phyloP scores from a whole-genome alignment of 2,113 vertebrate species.

The Urocynchramus pylzowi region DNA sequence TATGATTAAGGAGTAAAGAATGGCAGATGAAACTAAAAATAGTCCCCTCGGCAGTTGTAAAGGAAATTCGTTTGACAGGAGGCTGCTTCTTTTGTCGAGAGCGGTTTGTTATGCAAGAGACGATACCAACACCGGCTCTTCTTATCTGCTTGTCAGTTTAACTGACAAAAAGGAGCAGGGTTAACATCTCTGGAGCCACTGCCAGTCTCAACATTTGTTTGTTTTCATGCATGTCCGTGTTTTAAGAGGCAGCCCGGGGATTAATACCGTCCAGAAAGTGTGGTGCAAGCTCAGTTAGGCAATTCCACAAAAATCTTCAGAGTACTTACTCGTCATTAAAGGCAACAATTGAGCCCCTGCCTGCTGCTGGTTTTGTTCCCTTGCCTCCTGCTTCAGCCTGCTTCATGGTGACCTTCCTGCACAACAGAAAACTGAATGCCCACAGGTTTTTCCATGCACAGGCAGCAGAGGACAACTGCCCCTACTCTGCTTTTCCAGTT shows the following conservation, averaged over 20 bases:
- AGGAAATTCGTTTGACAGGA: slow-evolving; percentile 73
- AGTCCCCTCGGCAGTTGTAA: slow-evolving; percentile 56
- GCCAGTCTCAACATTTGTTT: slow-evolving; percentile 28
- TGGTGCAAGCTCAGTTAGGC: slow-evolving; percentile 22
- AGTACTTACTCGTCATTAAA: neutral
- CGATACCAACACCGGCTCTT: slow-evolving; percentile 55
- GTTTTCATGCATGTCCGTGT: slow-evolving; percentile 8
- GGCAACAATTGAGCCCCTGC: neutral
- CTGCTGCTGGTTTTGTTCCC: neutral
- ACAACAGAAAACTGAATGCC: neutral
- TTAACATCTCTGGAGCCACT: slow-evolving; percentile 44
- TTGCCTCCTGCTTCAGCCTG: neutral
- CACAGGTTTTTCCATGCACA: neutral
- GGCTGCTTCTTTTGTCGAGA: slow-evolving; percentile 66
- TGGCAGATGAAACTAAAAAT: slow-evolving; percentile 64
- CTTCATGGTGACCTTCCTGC: neutral
- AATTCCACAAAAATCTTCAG: neutral
- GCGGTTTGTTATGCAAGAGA: slow-evolving; percentile 71
- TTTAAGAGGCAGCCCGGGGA: slow-evolving; percentile 5
- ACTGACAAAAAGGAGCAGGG: slow-evolving; percentile 66
- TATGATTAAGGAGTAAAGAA: slow-evolving; percentile 49
- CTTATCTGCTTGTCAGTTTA: slow-evolving; percentile 71
- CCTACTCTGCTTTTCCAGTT: neutral
- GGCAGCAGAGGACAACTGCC: neutral
- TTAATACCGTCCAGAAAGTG: neutral